Base-by-base conservation (phyloP, 2,797 vertebrate species). In the Selene dorsalis region DNA sequence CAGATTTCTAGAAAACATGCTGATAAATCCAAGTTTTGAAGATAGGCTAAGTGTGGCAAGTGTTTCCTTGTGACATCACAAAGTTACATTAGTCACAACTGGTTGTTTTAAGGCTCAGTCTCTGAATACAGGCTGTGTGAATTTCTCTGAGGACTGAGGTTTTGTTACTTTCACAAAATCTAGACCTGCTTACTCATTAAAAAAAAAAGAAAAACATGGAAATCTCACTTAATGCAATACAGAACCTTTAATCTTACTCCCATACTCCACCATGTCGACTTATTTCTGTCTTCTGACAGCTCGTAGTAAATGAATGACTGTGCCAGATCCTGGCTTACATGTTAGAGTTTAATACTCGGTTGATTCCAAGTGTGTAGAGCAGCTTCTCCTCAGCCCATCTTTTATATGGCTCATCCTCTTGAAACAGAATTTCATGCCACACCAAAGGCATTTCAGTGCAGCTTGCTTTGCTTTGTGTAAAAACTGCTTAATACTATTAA, bases 401-500 rank as follows among this genome's bases (percentile, higher is more conserved):
- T 61, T 77, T 76, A 70, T 73, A 61, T 70, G 64, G 66, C 69
- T 86, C 74, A 71, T 84, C 71, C 68, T 80, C 67, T 80, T 38
- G 24, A 74, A 83, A 79, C 71, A 53, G 35, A 73, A 78, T 83
- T 76, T 77, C 32, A 74, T 70, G 45, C 48, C 22, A 48, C 14
- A 45, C 69, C 72, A 81, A 72, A 80, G 75, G 45, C 70, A 41
- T 75, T 67, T 82, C 82, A 82, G 48, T 73, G 66, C 67, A 65
- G 73, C 72, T 78, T 3, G 14, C 61, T 43, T 20, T 59, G 47
- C 67, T 88, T 80, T 71, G 50, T 89, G 69, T 63, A 69, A 73
- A 73, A 77, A 73, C 57, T 18, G 57, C 50, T 66, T 67, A 79
- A 83, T 69, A 55, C 69, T 75, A 73, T 86, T 82, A 82, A 82